phyloP scores from a whole-genome alignment of 2,113 vertebrate species.

The Columbina picui region DNA sequence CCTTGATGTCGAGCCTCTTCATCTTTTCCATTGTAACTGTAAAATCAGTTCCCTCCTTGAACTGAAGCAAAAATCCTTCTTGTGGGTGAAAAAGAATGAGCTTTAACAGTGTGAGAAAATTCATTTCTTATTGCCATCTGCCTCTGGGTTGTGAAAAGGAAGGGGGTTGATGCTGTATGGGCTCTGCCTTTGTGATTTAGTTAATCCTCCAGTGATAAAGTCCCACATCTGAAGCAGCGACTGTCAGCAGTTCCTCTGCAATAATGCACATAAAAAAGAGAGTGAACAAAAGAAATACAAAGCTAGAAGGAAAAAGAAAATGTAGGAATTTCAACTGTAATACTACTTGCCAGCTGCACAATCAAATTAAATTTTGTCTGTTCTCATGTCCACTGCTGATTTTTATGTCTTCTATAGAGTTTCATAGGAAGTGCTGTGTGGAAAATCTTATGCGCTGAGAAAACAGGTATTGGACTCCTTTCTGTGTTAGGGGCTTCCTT shows the following conservation, averaged over 20 bases:
- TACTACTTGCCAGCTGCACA: not conserved
- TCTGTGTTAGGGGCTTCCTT: not conserved
- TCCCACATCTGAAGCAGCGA: constrained; percentile 4
- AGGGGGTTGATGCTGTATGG: not conserved
- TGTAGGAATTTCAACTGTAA: not conserved
- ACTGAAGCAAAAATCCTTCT: not conserved
- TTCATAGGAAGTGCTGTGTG: not conserved
- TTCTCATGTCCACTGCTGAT: not conserved
- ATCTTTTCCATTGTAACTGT: not conserved
- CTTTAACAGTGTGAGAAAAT: constrained; percentile 12
- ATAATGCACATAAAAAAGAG: not conserved
- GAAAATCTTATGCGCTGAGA: not conserved
- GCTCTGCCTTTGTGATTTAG: constrained; percentile 11
- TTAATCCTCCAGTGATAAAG: constrained; percentile 47
- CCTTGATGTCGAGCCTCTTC: not conserved
- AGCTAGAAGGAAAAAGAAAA: not conserved
- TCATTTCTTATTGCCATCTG: constrained; percentile 51
- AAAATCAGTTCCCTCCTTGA: not conserved
- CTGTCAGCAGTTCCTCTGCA: constrained; percentile 25
- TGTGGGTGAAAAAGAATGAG: not conserved
- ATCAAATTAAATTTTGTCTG: not conserved
- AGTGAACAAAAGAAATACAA: not conserved
- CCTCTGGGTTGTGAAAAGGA: constrained; percentile 31
- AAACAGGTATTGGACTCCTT: not conserved
- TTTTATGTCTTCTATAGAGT: not conserved